Base-by-base conservation (phyloP, 2,888 invertebrate species). In the Pristionchus mayeri region DNA sequence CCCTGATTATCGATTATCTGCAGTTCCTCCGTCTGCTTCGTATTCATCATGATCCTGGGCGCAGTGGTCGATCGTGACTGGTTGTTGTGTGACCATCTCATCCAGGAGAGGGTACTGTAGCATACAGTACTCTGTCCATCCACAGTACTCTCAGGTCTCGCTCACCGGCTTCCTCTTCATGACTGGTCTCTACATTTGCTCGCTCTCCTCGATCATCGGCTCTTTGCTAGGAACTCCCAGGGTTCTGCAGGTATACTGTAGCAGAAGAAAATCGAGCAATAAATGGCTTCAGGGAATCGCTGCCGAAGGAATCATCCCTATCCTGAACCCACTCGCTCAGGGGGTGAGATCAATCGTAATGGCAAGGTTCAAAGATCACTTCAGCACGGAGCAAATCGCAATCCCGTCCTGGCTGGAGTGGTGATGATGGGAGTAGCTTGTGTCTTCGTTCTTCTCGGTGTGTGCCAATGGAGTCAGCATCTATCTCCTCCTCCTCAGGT, bases 121-220 rank as follows among this genome's bases (percentile, higher is more conserved):
- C 21, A 18, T 40, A 24, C 71, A 30, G 40, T 30, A 44, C 24
- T 18, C 54, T 11, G 1, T 3, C 3, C n/a, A 30, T 30, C 37
- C 40, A 76, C 50, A 2, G 76, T 80, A 57, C 13, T 30, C 30
- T n/a, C 48, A 87, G 86, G 88, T 89, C 6, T 85, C 92, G 89
- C 85, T 90, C 6, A 90, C 92, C 89, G 95, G 94, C 84, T 95
- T 97, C 82, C 93, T 98, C 60, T 95, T 98, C 85, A 94, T 98
- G 57, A 96, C 97, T 84, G 98, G 98, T 30, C 95, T 98, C 83
- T 98, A 98, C 93, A 97, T 98, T 24, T 97, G 97, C 84, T 97
- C 97, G 27, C 96, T 98, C 95, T 97, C 97, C 67, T 97, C 97
- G 76, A 97, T 97, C 93, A 95, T 98, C 90, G 98, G 97, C 18